These are phyloP conservation scores for Phenganax marumi DNA, from an alignment of 92 coral and sea anemone species.

Conservation along the genomic window DNA sequence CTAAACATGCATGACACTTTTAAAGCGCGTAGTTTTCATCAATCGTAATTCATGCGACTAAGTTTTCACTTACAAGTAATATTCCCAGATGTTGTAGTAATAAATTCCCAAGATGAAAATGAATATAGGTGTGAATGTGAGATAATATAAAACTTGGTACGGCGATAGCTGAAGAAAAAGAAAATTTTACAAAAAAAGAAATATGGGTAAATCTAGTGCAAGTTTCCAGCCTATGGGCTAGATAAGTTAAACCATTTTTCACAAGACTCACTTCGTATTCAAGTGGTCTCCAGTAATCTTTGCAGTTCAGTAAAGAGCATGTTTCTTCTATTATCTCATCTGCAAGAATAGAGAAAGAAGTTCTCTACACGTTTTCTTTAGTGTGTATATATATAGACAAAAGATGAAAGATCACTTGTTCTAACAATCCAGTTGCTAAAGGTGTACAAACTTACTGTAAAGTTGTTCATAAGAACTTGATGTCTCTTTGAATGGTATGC, in stretches of 20 bases:
- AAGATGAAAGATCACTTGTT: not conserved
- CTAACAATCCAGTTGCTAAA: not conserved
- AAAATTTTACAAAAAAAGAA: not conserved
- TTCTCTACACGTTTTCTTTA: not conserved
- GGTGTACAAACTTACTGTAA: slow-evolving; percentile 7
- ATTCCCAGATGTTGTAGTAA: slow-evolving; percentile 79
- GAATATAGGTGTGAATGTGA: slow-evolving; percentile 77
- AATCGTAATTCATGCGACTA: not conserved
- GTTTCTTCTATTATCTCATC: slow-evolving; percentile 67
- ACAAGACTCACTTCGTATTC: slow-evolving; percentile 60
- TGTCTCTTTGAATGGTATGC: slow-evolving; percentile 15
- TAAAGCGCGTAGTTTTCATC: not conserved
- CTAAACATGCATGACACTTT: not conserved
- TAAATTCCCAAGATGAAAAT: slow-evolving; percentile 67
- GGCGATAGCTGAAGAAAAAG: slow-evolving; percentile 61
- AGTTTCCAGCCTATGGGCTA: not conserved
- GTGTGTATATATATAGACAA: not conserved
- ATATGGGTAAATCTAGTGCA: not conserved
- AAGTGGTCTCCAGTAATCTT: slow-evolving; percentile 87
- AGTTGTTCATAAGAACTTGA: not conserved
- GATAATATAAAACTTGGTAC: slow-evolving; percentile 69
- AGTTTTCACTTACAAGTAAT: slow-evolving; percentile 73
- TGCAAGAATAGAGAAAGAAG: slow-evolving; percentile 18
- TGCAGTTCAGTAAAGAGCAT: slow-evolving; percentile 78
- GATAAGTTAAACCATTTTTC: not conserved